A percentile compares a stretch with the other conserved stretches of the same genome.
These are phyloP conservation scores for Propithecus perrieri DNA, from an alignment of 2,797 vertebrate genomes.

Conservation along the genomic window DNA sequence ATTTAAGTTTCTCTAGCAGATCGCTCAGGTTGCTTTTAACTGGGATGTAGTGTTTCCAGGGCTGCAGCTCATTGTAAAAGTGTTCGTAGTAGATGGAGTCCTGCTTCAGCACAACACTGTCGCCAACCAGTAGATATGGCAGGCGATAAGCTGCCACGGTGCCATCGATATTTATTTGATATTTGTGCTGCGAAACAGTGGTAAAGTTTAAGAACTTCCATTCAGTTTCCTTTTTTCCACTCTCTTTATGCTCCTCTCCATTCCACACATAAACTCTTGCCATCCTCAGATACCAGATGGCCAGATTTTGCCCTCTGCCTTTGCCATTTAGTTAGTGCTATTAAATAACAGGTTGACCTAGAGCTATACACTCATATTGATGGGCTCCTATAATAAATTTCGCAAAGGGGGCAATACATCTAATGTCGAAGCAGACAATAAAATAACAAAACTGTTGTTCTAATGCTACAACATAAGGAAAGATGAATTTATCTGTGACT, in stretches of 20 bases:
- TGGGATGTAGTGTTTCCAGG: conserved; percentile 97
- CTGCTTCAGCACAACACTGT: conserved; percentile 97
- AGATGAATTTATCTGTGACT: neutral
- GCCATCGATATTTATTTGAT: conserved; percentile 97
- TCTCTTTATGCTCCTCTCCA: neutral
- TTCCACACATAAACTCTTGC: neutral
- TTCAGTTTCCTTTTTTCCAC: neutral
- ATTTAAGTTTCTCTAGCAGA: conserved; percentile 95
- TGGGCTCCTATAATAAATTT: neutral
- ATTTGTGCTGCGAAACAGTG: conserved; percentile 92
- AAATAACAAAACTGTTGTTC: neutral
- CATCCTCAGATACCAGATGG: neutral
- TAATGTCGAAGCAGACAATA: neutral
- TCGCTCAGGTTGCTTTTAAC: conserved; percentile 94
- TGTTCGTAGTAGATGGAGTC: conserved; percentile 98
- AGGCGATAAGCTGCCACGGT: conserved; percentile 97
- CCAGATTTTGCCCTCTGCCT: neutral
- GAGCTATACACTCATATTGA: neutral
- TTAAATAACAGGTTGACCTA: neutral
- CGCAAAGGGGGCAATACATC: neutral
- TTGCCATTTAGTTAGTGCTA: neutral
- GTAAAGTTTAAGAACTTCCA: neutral
- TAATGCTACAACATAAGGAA: neutral
- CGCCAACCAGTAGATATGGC: conserved; percentile 95
- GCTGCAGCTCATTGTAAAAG: conserved; percentile 94